phyloP scores from a whole-genome alignment of 2,888 invertebrate genomes.

The Monoplex corrugatus region DNA sequence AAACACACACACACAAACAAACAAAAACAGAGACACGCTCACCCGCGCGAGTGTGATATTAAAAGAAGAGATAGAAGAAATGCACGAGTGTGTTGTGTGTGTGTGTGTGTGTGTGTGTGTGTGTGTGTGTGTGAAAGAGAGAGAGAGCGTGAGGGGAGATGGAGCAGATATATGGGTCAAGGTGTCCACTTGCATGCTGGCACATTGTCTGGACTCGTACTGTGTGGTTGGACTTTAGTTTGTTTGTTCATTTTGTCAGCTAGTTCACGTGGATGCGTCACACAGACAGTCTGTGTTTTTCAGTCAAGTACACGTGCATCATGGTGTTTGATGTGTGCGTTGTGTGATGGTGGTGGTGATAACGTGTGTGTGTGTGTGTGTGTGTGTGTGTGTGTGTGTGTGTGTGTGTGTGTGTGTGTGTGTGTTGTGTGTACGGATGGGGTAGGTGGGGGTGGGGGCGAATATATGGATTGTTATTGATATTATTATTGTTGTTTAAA shows the following conservation, averaged over 20 bases:
- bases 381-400: background rate
- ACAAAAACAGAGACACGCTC: background rate
- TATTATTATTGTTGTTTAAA: background rate
- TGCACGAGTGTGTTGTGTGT: background rate
- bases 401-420: background rate
- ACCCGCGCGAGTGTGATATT: background rate
- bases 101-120: background rate
- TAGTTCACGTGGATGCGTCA: too few relatives aligned
- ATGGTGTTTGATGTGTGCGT: too few relatives aligned
- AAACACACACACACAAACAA: slow-evolving; percentile 9
- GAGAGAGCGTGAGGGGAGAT: too few relatives aligned
- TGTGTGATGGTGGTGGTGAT: background rate
- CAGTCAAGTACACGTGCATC: background rate
- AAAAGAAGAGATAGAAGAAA: background rate
- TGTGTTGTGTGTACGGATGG: background rate
- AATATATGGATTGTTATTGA: background rate
- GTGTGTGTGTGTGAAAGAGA: background rate
- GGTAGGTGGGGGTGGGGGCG: background rate
- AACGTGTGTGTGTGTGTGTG: background rate
- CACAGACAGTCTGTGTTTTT: background rate
- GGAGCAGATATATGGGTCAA: too few relatives aligned
- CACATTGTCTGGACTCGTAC: too few relatives aligned
- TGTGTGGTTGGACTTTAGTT: too few relatives aligned
- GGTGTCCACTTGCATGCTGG: too few relatives aligned
- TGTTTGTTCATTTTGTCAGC: too few relatives aligned